A percentile compares a stretch with the other conserved stretches of the same genome.
Conservation (phyloP, 2,113 vertebrate genomes). For the chimpanzee (Pan troglodytes) region NHGRI_mPanTro3-v2.1_pri NC_072407.2:122027001-122027500, state of each 20-base stretch:
- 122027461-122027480: background rate
- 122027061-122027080: background rate
- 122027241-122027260: conserved; percentile 31
- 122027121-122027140: background rate
- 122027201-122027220: conserved; percentile 72
- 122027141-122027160: background rate
- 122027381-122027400: conserved; percentile 76
- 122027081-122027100: background rate
- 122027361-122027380: conserved; percentile 40
- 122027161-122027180: conserved; percentile 30
- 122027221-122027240: conserved; percentile 66
- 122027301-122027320: background rate
- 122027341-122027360: background rate
- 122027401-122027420: conserved; percentile 73
- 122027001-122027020: background rate
- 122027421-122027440: conserved; percentile 57
- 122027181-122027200: conserved; percentile 67
- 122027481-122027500: background rate
- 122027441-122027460: conserved; percentile 57
- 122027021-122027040: background rate
- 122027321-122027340: background rate
- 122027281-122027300: background rate
- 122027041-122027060: fast-evolving
- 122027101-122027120: background rate
- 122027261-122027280: conserved; percentile 3